Evolutionary conservation across 2,888 invertebrate species (phyloP).

Genomic region (Elegia similella): DNA sequence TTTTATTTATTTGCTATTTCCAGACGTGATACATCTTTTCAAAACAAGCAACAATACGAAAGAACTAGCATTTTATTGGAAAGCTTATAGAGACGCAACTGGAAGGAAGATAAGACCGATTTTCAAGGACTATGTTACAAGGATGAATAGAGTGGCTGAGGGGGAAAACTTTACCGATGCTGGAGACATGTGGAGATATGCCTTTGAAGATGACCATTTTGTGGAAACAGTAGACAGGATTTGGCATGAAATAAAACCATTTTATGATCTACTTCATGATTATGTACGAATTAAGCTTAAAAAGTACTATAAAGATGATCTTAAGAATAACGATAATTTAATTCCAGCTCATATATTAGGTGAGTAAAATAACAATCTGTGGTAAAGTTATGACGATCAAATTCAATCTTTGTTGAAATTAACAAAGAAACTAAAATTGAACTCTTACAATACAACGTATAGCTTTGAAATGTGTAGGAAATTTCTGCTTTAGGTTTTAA

Average conservation of each 20-base stretch:
- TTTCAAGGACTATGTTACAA: slow-evolving; percentile 82
- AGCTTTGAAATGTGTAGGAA: too few species aligned
- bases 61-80: slow-evolving; percentile 84
- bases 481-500: too few species aligned
- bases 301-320: slow-evolving; percentile 67
- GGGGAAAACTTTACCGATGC: slow-evolving; percentile 75
- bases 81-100: slow-evolving; percentile 83
- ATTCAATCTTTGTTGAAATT: too few species aligned
- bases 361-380: too few species aligned
- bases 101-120: slow-evolving; percentile 82
- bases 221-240: slow-evolving; percentile 65
- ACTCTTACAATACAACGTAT: too few species aligned
- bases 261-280: slow-evolving; percentile 84
- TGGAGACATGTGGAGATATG: slow-evolving; percentile 72
- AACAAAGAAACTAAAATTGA: too few species aligned
- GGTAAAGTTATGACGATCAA: too few species aligned
- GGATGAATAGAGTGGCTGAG: slow-evolving; percentile 83
- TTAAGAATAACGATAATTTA: slow-evolving; percentile 65
- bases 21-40: slow-evolving; percentile 67
- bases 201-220: slow-evolving; percentile 68
- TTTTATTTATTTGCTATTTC: slow-evolving; percentile 18
- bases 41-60: slow-evolving; percentile 81
- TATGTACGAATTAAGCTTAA: slow-evolving; percentile 83
- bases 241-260: slow-evolving; percentile 83
- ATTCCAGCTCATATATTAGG: slow-evolving; percentile 88